phyloP scores from a whole-genome alignment of 2,797 vertebrate genomes.

The Natrix natrix region DNA sequence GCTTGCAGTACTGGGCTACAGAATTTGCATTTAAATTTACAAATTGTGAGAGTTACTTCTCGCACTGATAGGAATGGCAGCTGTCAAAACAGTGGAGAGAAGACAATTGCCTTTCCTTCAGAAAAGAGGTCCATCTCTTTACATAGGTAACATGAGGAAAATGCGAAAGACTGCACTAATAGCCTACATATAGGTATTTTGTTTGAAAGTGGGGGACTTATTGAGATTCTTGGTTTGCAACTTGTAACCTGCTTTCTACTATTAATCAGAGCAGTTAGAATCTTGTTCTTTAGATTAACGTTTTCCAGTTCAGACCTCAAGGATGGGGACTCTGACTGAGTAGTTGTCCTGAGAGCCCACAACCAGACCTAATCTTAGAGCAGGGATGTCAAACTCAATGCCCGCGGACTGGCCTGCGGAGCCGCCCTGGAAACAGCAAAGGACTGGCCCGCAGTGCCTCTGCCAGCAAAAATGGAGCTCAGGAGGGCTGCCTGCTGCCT shows the following conservation, averaged over 20 bases:
- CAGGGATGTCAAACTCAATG: too few species aligned
- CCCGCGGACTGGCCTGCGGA: too few species aligned
- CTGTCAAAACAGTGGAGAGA: neutral
- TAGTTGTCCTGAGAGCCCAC: neutral
- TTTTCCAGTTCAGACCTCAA: neutral
- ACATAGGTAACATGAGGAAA: neutral
- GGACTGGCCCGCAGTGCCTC: too few species aligned
- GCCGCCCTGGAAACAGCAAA: too few species aligned
- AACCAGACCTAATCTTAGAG: neutral
- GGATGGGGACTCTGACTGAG: neutral
- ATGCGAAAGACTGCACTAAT: neutral
- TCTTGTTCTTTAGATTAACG: neutral
- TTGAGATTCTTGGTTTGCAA: neutral
- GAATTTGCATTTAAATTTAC: neutral
- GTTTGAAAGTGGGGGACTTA: neutral
- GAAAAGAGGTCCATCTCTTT: neutral
- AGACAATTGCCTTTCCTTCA: neutral
- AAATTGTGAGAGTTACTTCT: neutral
- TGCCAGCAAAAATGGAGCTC: too few species aligned
- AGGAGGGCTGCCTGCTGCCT: too few species aligned
- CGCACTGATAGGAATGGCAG: neutral
- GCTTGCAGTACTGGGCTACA: neutral
- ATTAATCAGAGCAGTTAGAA: neutral
- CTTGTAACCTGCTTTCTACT: neutral
- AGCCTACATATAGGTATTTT: neutral